phyloP scores from a whole-genome alignment of 53 echinoderm and acorn worm genomes.

The Echinarachnius parma region DNA sequence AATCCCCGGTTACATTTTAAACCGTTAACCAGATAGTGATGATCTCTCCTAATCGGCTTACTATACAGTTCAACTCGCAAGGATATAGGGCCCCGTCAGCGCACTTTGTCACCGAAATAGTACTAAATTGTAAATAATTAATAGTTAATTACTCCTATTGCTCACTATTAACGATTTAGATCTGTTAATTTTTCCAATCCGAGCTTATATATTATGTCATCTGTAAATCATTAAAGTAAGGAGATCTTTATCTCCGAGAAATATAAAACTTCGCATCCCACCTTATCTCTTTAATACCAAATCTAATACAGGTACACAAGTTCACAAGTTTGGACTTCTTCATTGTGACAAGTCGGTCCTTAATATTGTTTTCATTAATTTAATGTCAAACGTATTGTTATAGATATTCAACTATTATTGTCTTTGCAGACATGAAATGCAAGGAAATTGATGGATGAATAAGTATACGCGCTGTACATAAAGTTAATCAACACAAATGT shows the following conservation, averaged over 20 bases:
- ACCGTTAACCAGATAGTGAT: slow-evolving; percentile 28
- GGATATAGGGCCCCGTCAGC: background rate
- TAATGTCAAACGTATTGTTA: too few relatives aligned
- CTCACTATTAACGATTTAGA: slow-evolving; percentile 1
- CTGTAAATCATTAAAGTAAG: slow-evolving; percentile 43
- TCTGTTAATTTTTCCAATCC: slow-evolving; percentile 14
- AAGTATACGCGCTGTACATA: too few relatives aligned
- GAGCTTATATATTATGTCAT: slow-evolving; percentile 38
- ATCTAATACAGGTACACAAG: slow-evolving; percentile 10
- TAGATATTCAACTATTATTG: too few relatives aligned
- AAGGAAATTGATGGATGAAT: too few relatives aligned
- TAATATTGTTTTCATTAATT: too few relatives aligned
- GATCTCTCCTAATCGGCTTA: slow-evolving; percentile 21
- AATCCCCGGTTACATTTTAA: slow-evolving; percentile 22
- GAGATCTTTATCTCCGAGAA: slow-evolving; percentile 18
- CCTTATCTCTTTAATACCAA: slow-evolving; percentile 25
- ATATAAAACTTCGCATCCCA: background rate
- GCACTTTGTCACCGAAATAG: slow-evolving; percentile 22
- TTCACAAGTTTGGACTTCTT: too few relatives aligned
- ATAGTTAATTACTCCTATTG: slow-evolving; percentile 28
- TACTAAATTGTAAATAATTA: slow-evolving; percentile 40
- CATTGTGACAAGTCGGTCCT: too few relatives aligned
- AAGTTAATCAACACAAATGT: too few relatives aligned
- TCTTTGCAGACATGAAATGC: too few relatives aligned
- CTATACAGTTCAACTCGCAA: background rate